Conservation (phyloP, 1,140 invertebrate species). For the Trigoniulus corallinus region DNA sequence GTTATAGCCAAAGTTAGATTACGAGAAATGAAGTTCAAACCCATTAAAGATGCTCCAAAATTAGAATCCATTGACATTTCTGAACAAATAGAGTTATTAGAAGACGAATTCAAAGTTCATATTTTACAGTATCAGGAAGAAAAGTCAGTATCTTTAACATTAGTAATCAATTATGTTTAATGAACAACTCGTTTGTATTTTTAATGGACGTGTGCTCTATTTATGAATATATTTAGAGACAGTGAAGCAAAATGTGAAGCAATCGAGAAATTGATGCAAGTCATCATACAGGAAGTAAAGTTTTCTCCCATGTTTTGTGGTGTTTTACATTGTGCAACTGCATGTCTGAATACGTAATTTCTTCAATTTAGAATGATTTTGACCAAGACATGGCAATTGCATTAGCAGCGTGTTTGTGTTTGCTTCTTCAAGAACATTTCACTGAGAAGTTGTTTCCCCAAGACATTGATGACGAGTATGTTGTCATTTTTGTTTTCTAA, state of each 20-base stretch:
- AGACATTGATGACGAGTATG: slow-evolving; percentile 33
- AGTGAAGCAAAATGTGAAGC: slow-evolving; percentile 45
- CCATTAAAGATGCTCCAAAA: slow-evolving; percentile 21
- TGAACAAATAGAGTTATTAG: slow-evolving; percentile 28
- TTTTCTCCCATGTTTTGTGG: slow-evolving; percentile 1
- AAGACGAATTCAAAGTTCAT: slow-evolving; percentile 40
- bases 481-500: slow-evolving; percentile 7
- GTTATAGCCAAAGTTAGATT: slow-evolving; percentile 24
- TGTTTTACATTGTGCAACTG: slow-evolving; percentile 4
- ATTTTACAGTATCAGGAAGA: slow-evolving; percentile 46
- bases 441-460: slow-evolving; percentile 31
- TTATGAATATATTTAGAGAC: slow-evolving; percentile 25
- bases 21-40: slow-evolving; percentile 24
- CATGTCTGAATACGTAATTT: slow-evolving; percentile 4
- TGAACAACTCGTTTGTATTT: background rate
- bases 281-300: slow-evolving; percentile 33
- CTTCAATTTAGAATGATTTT: slow-evolving; percentile 31
- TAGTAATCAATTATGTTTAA: too few species aligned
- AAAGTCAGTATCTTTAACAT: slow-evolving; percentile 25
- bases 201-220: background rate
- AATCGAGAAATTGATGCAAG: slow-evolving; percentile 49
- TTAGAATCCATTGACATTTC: slow-evolving; percentile 26
- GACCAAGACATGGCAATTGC: slow-evolving; percentile 38
- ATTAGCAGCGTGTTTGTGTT: slow-evolving; percentile 32
- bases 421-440: slow-evolving; percentile 33